A percentile compares a stretch with the other conserved stretches of the same genome.
phyloP scores from a whole-genome alignment of 1,140 invertebrate genomes.

The Idris sp. region DNA sequence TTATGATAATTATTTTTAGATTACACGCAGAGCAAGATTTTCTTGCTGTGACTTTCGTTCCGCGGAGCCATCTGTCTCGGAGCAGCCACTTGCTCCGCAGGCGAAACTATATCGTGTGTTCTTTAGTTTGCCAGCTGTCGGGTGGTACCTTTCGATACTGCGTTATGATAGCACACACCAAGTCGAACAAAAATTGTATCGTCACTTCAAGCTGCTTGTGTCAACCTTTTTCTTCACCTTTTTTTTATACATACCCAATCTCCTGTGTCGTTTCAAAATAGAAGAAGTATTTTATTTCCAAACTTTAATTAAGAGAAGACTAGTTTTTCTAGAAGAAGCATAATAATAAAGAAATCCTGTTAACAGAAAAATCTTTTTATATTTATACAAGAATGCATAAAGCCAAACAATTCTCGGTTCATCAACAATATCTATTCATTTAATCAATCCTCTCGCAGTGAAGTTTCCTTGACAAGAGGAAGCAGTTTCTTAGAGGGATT shows the following conservation, averaged over 20 bases:
- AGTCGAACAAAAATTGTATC: slow-evolving; percentile 55
- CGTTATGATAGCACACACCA: slow-evolving; percentile 53
- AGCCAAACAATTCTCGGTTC: slow-evolving; percentile 13
- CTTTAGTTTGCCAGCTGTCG: slow-evolving; percentile 64
- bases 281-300: no score
- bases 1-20: slow-evolving; percentile 55
- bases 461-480: slow-evolving; percentile 40
- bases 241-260: no score
- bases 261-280: no score
- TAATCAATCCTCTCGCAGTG: slow-evolving; percentile 12
- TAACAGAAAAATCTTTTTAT: no score
- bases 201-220: slow-evolving; percentile 47
- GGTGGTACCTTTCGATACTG: slow-evolving; percentile 59
- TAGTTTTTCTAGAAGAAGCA: no score
- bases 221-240: slow-evolving; percentile 12
- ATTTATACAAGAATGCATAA: no score
- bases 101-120: slow-evolving; percentile 63
- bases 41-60: slow-evolving; percentile 60
- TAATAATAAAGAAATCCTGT: no score
- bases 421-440: no score
- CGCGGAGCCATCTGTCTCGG: slow-evolving; percentile 62
- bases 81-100: slow-evolving; percentile 62
- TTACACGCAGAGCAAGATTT: slow-evolving; percentile 57
- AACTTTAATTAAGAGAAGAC: no score
- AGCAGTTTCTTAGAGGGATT: slow-evolving; percentile 7